Evolutionary conservation across 2,797 vertebrate genomes (phyloP).

Genomic region (Takifugu ocellatus): DNA sequence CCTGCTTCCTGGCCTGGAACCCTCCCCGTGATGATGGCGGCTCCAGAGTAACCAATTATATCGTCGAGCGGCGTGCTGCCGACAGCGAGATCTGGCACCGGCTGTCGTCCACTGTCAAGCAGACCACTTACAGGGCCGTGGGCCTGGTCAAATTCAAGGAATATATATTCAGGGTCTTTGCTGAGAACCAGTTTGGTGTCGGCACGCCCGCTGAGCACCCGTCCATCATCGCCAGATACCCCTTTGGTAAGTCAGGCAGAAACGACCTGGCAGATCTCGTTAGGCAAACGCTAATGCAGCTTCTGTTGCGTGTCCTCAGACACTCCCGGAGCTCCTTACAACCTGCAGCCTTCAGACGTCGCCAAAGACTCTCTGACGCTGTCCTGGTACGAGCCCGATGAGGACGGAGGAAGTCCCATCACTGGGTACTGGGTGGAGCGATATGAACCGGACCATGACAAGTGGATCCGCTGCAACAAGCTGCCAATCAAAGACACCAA

Average conservation of each 20-base stretch:
- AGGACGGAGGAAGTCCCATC: constrained; percentile 96
- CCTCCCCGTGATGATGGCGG: constrained; percentile 95
- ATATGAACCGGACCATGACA: constrained; percentile 90
- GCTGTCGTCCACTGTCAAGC: constrained; percentile 93
- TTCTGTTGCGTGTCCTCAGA: constrained; percentile 69
- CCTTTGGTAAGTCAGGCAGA: constrained; percentile 80
- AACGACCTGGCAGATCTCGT: neutral
- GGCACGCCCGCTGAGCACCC: constrained; percentile 82
- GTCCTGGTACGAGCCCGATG: constrained; percentile 94
- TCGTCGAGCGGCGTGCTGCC: constrained; percentile 83
- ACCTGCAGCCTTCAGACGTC: constrained; percentile 86
- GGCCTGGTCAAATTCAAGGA: constrained; percentile 88
- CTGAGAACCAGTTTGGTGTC: constrained; percentile 96
- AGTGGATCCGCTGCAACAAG: constrained; percentile 96
- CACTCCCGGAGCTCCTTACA: constrained; percentile 91
- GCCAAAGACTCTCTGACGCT: constrained; percentile 92
- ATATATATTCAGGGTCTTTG: constrained; percentile 92
- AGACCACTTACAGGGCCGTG: constrained; percentile 88
- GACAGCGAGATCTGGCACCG: constrained; percentile 97
- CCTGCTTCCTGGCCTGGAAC: constrained; percentile 95
- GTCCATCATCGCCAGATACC: constrained; percentile 87
- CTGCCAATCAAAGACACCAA: constrained; percentile 89
- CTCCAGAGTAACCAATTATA: constrained; percentile 93
- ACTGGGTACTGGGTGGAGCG: constrained; percentile 97
- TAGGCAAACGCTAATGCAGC: too few species aligned